Base-by-base conservation (phyloP, 2,888 invertebrate genomes). In the Diplazon laetatorius region DNA sequence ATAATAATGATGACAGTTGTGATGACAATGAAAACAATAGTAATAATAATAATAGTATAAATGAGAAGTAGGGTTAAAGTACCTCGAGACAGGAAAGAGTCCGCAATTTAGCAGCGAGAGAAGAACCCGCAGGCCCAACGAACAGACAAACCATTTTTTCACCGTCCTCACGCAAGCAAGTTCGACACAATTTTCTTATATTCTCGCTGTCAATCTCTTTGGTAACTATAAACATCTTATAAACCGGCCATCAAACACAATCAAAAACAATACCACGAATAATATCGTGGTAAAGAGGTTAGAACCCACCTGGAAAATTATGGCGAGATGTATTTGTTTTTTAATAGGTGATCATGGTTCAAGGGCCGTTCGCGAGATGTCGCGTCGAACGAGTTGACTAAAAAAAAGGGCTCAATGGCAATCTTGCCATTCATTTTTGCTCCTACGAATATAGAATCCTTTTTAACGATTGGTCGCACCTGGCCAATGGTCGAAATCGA, bases 71-170 rank as follows among this genome's bases (percentile, higher is more conserved):
- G n/a, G 20, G 9, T 2, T 14, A 42, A 62, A 8, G 37, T 84
- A 90, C 90, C 85, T 91, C 89, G 57, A 90, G 84, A 73, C 90
- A 90, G 1, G 90, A 90, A 8, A 91, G 83, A 1, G 90, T 90
- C 73, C 90, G 85, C n/a, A 91, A 77, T 84, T 91, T 91, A 2
- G 91, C 90, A 69, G 90, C 90, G 8, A 91, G 87, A 10, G 91
- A 90, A 8, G 90, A 90, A 5, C 89, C 89, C 10, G 90, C 87
- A 2, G 91, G 90, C 3, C 90, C 90, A 57, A 90, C 87, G 79
- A 91, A 91, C 16, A 91, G 77, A 77, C 87, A 91, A 70, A 90
- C 85, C 90, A 91, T 91, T 83, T 90, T 91, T 57, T 90, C 89
- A 22, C 88, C 88, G 71, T 91, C 91, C 77, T 91, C 91, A 71